phyloP scores from a whole-genome alignment of 2,888 invertebrate species.

The Tipula unca region DNA sequence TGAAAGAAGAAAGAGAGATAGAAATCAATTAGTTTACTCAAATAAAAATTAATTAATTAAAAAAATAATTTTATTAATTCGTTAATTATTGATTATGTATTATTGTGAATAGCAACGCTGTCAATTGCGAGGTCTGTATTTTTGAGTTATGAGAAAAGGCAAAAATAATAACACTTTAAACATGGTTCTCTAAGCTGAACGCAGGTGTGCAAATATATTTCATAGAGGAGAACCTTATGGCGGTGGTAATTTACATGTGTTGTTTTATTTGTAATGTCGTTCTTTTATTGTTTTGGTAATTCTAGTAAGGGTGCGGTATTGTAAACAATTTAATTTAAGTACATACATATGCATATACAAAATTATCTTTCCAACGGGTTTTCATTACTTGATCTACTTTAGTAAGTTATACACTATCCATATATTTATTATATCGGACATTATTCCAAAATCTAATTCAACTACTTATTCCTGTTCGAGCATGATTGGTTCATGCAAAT shows the following conservation, averaged over 20 bases:
- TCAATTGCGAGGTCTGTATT: not conserved
- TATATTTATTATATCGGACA: not conserved
- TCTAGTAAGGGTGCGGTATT: not conserved
- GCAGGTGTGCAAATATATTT: slow-evolving; percentile 17
- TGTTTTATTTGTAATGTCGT: too few relatives aligned
- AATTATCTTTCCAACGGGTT: not conserved
- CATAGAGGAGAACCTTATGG: slow-evolving; percentile 10
- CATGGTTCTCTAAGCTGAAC: not conserved
- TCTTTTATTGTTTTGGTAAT: not conserved
- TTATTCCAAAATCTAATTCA: too few relatives aligned
- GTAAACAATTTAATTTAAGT: too few relatives aligned
- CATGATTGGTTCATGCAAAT: not conserved
- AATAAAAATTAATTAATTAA: slow-evolving; percentile 9
- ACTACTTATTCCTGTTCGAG: not conserved
- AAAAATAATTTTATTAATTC: not conserved
- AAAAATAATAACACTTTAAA: not conserved
- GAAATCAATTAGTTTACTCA: slow-evolving; percentile 16
- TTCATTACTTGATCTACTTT: not conserved
- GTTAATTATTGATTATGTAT: not conserved
- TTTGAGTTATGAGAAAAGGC: not conserved
- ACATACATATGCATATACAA: too few relatives aligned
- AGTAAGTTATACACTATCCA: not conserved
- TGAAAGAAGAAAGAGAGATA: slow-evolving; percentile 9
- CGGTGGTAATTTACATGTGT: not conserved
- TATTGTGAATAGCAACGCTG: not conserved